These are phyloP conservation scores for Caligus rogercresseyi DNA, from an alignment of 1,140 invertebrate species.

Conservation along the genomic window DNA sequence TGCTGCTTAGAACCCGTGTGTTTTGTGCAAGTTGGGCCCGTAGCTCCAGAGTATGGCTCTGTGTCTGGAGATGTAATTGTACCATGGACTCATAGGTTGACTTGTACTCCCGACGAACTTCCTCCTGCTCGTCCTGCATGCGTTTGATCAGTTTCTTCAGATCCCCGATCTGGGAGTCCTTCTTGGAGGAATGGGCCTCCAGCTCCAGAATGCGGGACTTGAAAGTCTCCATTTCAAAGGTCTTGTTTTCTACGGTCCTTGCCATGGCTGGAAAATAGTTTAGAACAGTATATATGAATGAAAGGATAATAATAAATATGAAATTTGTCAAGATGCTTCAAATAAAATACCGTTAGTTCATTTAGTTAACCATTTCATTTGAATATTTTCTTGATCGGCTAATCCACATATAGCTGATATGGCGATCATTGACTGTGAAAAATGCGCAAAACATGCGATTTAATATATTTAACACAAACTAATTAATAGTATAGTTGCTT, in stretches of 20 bases:
- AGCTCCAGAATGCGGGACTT: not conserved
- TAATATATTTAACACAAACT: too few species aligned
- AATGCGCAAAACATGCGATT: too few species aligned
- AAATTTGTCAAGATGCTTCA: too few species aligned
- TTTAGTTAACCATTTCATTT: too few species aligned
- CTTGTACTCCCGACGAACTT: not conserved
- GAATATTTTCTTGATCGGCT: too few species aligned
- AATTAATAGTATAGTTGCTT: too few species aligned
- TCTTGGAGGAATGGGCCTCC: not conserved
- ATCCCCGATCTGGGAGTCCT: not conserved
- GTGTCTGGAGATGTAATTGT: not conserved
- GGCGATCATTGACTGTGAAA: too few species aligned
- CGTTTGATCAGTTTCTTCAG: constrained; percentile 7
- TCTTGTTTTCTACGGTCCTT: not conserved
- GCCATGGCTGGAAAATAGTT: constrained; percentile 6
- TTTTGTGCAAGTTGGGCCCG: not conserved
- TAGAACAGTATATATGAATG: not conserved
- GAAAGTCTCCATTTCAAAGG: not conserved
- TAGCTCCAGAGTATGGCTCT: not conserved
- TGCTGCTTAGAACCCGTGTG: not conserved
- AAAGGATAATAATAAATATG: too few species aligned
- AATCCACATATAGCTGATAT: too few species aligned
- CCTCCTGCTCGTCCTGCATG: not conserved
- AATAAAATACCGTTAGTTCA: too few species aligned
- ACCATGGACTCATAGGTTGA: not conserved